Conservation (phyloP, 2,888 invertebrate genomes). For the Leptinotarsa peninsularis region DNA sequence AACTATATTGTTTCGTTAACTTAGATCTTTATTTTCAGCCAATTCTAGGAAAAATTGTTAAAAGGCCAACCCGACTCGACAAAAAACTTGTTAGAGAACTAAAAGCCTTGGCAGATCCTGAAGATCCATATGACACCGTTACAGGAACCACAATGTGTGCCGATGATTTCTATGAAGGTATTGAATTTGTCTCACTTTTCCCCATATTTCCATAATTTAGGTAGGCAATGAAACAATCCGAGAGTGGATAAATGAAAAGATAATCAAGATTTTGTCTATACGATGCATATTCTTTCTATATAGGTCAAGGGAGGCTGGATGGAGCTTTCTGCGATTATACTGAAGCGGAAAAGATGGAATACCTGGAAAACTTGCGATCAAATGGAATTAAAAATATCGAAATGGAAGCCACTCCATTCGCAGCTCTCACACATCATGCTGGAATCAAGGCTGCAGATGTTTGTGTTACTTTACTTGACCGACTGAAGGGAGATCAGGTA, state of each 20-base stretch:
- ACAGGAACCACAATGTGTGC: constrained; percentile 96
- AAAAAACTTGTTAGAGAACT: constrained; percentile 83
- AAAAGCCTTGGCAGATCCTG: constrained; percentile 77
- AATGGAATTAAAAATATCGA: constrained; percentile 94
- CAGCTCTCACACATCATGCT: constrained; percentile 92
- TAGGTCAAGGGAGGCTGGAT: constrained; percentile 93
- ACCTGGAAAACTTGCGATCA: constrained; percentile 79
- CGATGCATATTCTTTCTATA: too few relatives aligned
- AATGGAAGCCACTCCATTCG: constrained; percentile 95
- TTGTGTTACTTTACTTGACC: constrained; percentile 92
- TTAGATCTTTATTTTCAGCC: constrained; percentile 70
- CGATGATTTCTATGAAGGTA: constrained; percentile 97
- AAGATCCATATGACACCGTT: constrained; percentile 88
- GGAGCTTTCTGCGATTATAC: constrained; percentile 97
- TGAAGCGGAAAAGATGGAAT: constrained; percentile 90
- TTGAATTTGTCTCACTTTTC: background rate
- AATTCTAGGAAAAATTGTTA: constrained; percentile 84
- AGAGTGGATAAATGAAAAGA: too few relatives aligned
- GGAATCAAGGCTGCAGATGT: constrained; percentile 93
- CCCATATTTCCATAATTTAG: background rate
- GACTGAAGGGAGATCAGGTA: constrained; percentile 95
- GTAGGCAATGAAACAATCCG: too few relatives aligned
- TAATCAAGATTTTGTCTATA: too few relatives aligned
- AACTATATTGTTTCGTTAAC: too few relatives aligned
- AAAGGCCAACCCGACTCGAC: constrained; percentile 87